Percentiles rank a stretch among this genome's conserved stretches.
These are phyloP conservation scores for Pteropus alecto DNA, from an alignment of 2,113 vertebrate genomes.

Conservation along the genomic window DNA sequence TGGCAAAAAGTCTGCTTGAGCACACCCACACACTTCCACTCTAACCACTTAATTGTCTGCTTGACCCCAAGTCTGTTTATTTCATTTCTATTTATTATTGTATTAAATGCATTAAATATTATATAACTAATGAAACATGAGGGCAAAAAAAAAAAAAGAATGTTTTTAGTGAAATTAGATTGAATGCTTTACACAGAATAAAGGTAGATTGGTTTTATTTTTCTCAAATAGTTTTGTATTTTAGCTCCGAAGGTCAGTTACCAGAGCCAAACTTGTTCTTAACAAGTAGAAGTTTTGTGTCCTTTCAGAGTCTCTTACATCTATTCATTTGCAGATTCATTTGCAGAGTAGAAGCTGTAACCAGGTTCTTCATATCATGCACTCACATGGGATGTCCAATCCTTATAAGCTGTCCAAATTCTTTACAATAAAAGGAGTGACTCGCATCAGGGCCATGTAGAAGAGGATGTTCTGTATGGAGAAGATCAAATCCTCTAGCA, in stretches of 20 bases:
- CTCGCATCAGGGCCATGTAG: conserved; percentile 87
- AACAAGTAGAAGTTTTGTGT: conserved; percentile 25
- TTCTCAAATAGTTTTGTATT: conserved; percentile 36
- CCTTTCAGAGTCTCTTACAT: conserved; percentile 30
- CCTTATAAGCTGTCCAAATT: conserved; percentile 96
- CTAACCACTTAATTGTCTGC: not conserved
- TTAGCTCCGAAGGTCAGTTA: conserved; percentile 19
- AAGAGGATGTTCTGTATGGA: conserved; percentile 89
- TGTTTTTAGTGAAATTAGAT: not conserved
- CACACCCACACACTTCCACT: not conserved
- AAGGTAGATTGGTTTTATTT: not conserved
- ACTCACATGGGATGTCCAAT: not conserved
- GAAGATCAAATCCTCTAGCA: conserved; percentile 87
- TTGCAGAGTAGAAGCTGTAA: conserved; percentile 54
- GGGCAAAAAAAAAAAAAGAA: not conserved
- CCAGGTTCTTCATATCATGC: conserved; percentile 34
- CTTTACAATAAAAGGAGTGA: conserved; percentile 93
- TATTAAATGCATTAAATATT: not conserved
- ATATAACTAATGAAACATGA: not conserved
- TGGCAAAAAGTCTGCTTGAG: not conserved
- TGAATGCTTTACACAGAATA: not conserved
- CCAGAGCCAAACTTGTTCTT: not conserved
- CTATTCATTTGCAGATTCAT: not conserved
- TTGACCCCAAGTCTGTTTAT: not conserved
- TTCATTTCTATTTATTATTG: not conserved